Evolutionary conservation across 1,140 invertebrate genomes (phyloP).

Genomic region (Cataglyphis hispanica): DNA sequence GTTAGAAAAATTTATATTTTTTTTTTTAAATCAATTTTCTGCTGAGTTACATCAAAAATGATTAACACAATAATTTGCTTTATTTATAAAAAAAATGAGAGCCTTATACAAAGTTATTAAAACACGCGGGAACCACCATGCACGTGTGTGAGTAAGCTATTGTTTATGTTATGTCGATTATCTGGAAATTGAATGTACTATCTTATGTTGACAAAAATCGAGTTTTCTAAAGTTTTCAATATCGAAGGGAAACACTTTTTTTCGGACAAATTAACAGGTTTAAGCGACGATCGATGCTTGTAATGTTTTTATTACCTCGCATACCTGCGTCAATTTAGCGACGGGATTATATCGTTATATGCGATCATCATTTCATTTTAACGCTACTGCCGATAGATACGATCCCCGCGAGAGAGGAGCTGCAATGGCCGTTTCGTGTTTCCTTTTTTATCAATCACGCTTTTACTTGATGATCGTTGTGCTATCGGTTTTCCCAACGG

Average conservation of each 20-base stretch:
- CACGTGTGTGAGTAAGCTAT: not conserved
- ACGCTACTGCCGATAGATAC: constrained; percentile 46
- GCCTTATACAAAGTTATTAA: not conserved
- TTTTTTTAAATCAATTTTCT: not conserved
- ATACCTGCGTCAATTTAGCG: constrained; percentile 37
- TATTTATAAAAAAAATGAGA: not conserved
- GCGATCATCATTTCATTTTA: constrained; percentile 35
- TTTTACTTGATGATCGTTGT: constrained; percentile 79
- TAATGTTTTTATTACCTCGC: constrained; percentile 35
- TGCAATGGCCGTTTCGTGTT: constrained; percentile 37
- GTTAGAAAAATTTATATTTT: not conserved
- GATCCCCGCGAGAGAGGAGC: constrained; percentile 51
- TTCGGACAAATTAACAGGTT: constrained; percentile 16
- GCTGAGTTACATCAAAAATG: not conserved
- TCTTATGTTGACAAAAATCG: not conserved
- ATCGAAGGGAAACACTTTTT: constrained; percentile 1
- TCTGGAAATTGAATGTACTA: not conserved
- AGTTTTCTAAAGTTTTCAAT: not conserved
- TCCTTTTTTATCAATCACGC: constrained; percentile 78
- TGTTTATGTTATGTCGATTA: not conserved
- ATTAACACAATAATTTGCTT: not conserved
- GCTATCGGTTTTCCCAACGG: constrained; percentile 65
- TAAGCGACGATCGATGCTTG: constrained; percentile 21
- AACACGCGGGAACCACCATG: too few relatives aligned
- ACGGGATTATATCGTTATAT: constrained; percentile 40